Base-by-base conservation (phyloP, 2,113 vertebrate species). In the Progne subis region DNA sequence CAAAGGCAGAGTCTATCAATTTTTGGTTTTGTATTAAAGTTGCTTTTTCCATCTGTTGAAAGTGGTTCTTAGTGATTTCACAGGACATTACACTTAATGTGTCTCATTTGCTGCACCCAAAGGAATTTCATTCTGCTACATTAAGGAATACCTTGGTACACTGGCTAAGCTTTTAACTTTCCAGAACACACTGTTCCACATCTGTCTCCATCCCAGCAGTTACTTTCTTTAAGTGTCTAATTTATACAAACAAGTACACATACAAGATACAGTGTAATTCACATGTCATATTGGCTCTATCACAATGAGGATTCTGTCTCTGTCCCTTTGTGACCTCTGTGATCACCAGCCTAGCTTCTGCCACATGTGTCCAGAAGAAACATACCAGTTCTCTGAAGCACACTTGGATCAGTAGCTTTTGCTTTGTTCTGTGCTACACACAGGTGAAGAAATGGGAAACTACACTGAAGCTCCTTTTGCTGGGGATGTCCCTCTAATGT, bases 1-100 rank as follows among this genome's bases (percentile, higher is more conserved):
- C 74, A 86, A 84, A 74, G 50, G 41, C 50, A 89, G 50, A 56
- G 79, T 67, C 84, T 92, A 84, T 90, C 94, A 83, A 39, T 91
- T 88, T 97, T 94, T 87, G 82, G 31, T 25, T 96, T 95, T 96
- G 88, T 89, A 88, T 92, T 92, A 68, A 92, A 87, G 72, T 91
- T 97, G 85, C 91, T 96, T 34, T 95, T 93, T 86, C 95, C 94
- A 92, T 95, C 96, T 95, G 80, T 88, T 63, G 69, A 77, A 77
- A 94, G 93, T 96, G 92, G 96, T 96, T 97, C 86, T 95, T 96
- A 95, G 96, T 97, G 97, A 97, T 98, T 99, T 98, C 97, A 98
- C 97, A 97, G 98, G 95, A 97, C 97, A 96, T 98, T 98, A 97
- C 97, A 98, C 97, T 98, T 98, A 95, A 98, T 95, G 95, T 95